Evolutionary conservation across 1,140 invertebrate species (phyloP).

Genomic region (Sweltsa coloradensis): DNA sequence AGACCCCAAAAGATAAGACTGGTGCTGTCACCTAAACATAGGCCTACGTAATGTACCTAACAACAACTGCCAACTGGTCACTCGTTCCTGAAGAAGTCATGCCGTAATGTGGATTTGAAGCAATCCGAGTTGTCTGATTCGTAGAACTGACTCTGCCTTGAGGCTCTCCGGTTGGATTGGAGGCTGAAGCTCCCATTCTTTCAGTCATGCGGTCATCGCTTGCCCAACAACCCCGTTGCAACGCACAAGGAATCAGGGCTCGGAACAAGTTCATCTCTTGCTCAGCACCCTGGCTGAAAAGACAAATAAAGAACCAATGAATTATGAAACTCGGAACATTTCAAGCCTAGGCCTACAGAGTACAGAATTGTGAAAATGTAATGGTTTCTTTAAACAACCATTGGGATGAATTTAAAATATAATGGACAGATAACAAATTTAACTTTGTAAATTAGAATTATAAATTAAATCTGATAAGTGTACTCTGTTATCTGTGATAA

Average conservation of each 20-base stretch:
- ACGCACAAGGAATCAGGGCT: conserved; percentile 42
- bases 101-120: conserved; percentile 2
- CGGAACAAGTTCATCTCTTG: conserved; percentile 45
- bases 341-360: no score
- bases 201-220: conserved; percentile 35
- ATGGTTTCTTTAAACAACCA: no score
- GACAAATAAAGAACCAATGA: conserved; percentile 6
- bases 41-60: conserved; percentile 5
- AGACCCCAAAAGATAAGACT: no score
- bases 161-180: conserved; percentile 13
- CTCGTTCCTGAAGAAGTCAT: conserved; percentile 16
- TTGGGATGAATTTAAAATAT: no score
- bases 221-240: conserved; percentile 40
- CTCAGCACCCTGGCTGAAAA: conserved; percentile 39
- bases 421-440: no score
- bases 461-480: no score
- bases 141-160: conserved; percentile 5
- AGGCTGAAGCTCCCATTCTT: conserved; percentile 25
- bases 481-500: no score
- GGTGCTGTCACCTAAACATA: no score
- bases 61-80: conserved; percentile 14
- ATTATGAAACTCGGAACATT: conserved; percentile 1
- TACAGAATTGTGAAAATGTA: no score
- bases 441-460: no score
- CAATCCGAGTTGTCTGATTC: not conserved